phyloP scores from a whole-genome alignment of 2,797 vertebrate species.

The Nyctibius grandis region DNA sequence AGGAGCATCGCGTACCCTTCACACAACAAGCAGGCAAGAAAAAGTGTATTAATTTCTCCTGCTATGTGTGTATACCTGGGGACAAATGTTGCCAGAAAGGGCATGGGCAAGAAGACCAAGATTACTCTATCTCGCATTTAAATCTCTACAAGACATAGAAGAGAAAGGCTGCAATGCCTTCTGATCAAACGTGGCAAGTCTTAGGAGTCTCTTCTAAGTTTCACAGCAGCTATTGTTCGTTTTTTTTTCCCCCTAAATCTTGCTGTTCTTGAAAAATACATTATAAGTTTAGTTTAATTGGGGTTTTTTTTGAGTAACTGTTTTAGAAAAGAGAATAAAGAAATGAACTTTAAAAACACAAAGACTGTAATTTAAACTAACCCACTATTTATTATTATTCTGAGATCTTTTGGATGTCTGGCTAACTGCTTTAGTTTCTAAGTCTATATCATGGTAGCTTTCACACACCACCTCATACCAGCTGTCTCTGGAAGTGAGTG shows the following conservation, averaged over 20 bases:
- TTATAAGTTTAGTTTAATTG: not conserved
- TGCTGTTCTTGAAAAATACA: not conserved
- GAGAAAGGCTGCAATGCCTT: not conserved
- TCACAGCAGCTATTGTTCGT: not conserved
- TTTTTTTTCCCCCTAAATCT: not conserved
- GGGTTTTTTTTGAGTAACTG: not conserved
- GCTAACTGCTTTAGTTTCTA: not conserved
- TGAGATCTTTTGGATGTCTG: not conserved
- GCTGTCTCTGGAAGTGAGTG: not conserved
- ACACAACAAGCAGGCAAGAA: not conserved
- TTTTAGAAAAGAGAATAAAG: not conserved
- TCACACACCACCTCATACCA: not conserved
- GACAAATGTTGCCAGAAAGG: not conserved
- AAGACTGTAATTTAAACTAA: not conserved
- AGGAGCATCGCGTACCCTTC: not conserved
- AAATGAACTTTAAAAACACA: not conserved
- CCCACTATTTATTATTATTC: not conserved
- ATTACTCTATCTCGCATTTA: not conserved
- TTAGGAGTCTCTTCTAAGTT: not conserved
- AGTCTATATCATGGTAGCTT: not conserved
- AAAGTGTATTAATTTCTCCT: not conserved
- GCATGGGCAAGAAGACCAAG: not conserved
- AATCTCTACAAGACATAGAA: not conserved
- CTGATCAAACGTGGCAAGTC: not conserved
- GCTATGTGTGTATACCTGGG: not conserved